Base-by-base conservation (phyloP, 2,797 vertebrate species). In the Tokudaia muenninki region DNA sequence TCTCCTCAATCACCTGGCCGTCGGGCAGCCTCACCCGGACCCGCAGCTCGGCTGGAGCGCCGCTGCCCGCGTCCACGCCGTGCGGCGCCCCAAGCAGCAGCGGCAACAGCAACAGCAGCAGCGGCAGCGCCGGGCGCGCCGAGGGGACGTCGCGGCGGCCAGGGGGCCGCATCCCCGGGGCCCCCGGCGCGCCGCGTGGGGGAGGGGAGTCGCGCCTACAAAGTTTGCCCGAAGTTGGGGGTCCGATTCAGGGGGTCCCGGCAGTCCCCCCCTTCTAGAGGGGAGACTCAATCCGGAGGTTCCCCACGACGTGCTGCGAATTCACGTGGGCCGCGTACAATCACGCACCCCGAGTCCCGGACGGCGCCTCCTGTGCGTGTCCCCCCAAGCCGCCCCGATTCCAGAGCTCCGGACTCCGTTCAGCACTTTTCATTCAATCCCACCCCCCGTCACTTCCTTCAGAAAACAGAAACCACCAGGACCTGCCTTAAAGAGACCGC, bases 1-100 rank as follows among this genome's bases (percentile, higher is more conserved):
- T 99, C 98, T 99, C 99, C 97, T 99, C 99, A 11, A 99, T 98
- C 98, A 99, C 98, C 98, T 99, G 99, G 96, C 99, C 99, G 98
- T 99, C 99, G 8, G 99, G 97, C 96, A 99, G 98, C 91, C 99
- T 98, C 97, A 99, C 99, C 41, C 99, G 99, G 91, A 99, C 99
- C 97, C 99, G 99, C 97, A 99, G 98, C 98, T 99, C 99, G 0
- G 99, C 99, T 8, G 95, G 75, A 3, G 94, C 95, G 6, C 97
- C 93, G 3, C 91, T 41, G 17, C 83, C 97, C 31, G 94, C 98
- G 87, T 82, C 95, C 79, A 19, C 95, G 31, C 67, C 70, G 83
- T 82, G 80, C 47, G 90, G 96, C 90, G 87, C 90, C 92, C 81
- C 95, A 34, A 94, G 90, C 78, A 92, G 88, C 78, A 63, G 77